These are phyloP conservation scores for Momotus momota DNA, from an alignment of 2,797 vertebrate genomes.

Conservation along the genomic window DNA sequence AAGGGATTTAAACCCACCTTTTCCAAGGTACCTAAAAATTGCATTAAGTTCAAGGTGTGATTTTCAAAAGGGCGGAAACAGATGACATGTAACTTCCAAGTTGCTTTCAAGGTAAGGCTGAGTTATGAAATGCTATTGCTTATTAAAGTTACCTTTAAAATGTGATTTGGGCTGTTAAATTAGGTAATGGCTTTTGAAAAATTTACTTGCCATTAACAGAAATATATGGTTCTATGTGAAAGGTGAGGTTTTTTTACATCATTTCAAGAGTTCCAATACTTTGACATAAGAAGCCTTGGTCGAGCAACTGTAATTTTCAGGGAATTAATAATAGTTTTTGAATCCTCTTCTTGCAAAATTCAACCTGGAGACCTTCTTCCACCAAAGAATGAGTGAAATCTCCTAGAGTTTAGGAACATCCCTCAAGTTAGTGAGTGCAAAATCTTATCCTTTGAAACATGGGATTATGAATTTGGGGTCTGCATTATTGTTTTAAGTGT, in stretches of 20 bases:
- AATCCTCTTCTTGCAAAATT: background rate
- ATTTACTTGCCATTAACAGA: background rate
- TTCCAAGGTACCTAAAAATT: slow-evolving; percentile 17
- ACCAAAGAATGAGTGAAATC: background rate
- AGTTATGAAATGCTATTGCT: background rate
- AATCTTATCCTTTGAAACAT: background rate
- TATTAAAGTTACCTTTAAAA: slow-evolving; percentile 23
- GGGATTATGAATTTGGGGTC: background rate
- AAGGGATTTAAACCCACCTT: slow-evolving; percentile 18
- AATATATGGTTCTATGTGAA: background rate
- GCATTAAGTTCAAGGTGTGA: background rate
- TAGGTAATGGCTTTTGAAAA: slow-evolving; percentile 31
- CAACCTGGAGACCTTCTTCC: background rate
- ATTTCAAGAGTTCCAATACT: background rate
- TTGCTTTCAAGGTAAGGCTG: slow-evolving; percentile 17
- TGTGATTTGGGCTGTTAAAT: slow-evolving; percentile 22
- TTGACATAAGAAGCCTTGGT: background rate
- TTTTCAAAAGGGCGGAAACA: slow-evolving; percentile 39
- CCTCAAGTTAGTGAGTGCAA: background rate
- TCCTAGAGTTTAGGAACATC: background rate
- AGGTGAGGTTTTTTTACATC: background rate
- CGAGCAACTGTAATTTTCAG: background rate
- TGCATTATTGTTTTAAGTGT: background rate
- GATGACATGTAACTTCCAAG: background rate
- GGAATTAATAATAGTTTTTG: background rate